Evolutionary conservation across 2,888 invertebrate genomes (phyloP).

Genomic region (Philaethria dido): DNA sequence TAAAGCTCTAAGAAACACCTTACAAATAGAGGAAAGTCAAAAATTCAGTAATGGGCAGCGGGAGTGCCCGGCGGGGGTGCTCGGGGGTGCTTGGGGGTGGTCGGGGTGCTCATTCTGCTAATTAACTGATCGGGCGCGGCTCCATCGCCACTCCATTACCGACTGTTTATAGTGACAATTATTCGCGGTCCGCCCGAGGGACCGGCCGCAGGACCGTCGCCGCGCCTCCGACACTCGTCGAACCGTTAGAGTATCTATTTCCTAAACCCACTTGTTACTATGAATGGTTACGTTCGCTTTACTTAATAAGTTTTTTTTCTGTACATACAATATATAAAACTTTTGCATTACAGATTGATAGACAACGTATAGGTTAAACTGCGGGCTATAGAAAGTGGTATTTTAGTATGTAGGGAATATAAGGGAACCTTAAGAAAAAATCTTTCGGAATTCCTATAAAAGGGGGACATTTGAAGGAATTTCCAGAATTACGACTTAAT

Average conservation of each 20-base stretch:
- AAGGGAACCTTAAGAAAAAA: no score
- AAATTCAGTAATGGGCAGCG: conserved; percentile 25
- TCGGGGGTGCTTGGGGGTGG: no score
- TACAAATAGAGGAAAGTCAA: conserved; percentile 17
- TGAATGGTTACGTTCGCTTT: background rate
- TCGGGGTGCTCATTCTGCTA: conserved; percentile 48
- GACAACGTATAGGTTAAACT: no score
- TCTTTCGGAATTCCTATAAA: no score
- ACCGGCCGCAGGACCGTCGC: conserved; percentile 22
- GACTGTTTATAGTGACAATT: conserved; percentile 79
- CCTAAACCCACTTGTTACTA: conserved; percentile 14
- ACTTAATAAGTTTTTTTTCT: background rate
- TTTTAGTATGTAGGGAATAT: no score
- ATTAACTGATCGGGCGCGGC: conserved; percentile 58
- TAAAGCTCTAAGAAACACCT: background rate
- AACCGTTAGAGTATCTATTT: conserved; percentile 20
- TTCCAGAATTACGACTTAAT: no score
- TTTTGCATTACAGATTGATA: no score
- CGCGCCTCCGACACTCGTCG: conserved; percentile 21
- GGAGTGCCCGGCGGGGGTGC: conserved; percentile 12
- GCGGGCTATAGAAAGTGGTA: no score
- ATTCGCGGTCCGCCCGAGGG: conserved; percentile 48
- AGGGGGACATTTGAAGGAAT: no score
- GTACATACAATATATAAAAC: no score
- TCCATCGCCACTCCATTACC: conserved; percentile 73